phyloP scores from a whole-genome alignment of 2,888 invertebrate species.

The Dynastes hyllus region DNA sequence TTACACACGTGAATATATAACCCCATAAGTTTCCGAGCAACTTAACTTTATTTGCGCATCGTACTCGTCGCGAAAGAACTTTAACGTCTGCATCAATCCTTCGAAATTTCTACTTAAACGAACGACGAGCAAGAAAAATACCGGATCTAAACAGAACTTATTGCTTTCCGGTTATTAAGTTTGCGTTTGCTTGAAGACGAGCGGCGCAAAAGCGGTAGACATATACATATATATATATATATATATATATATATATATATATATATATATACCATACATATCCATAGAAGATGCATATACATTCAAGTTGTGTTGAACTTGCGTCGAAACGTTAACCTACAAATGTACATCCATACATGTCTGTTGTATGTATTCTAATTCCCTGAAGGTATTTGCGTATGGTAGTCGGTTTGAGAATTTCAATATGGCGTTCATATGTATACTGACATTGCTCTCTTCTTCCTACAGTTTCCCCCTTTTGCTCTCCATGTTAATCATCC shows the following conservation, averaged over 20 bases:
- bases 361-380: conserved; percentile 35
- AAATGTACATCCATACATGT: conserved; percentile 37
- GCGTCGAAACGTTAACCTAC: conserved; percentile 27
- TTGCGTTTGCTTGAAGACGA: conserved; percentile 20
- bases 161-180: conserved; percentile 43
- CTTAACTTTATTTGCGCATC: conserved; percentile 25
- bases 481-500: conserved; percentile 33
- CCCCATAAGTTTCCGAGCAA: conserved; percentile 1
- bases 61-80: conserved; percentile 3
- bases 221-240: neutral
- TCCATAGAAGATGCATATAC: neutral
- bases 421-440: conserved; percentile 31
- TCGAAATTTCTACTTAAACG: conserved; percentile 8
- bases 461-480: conserved; percentile 17
- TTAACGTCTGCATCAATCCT: conserved; percentile 15
- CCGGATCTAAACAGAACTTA: conserved; percentile 34
- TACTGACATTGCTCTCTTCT: conserved; percentile 29
- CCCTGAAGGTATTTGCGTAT: conserved; percentile 39
- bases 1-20: conserved; percentile 10
- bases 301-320: conserved; percentile 35
- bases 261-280: neutral
- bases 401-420: conserved; percentile 39
- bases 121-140: conserved; percentile 29
- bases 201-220: conserved; percentile 8
- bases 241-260: neutral